Percentiles rank a stretch among this genome's conserved stretches.
Conservation (phyloP, 1,140 invertebrate genomes). For the Zaprionus taronus region DNA sequence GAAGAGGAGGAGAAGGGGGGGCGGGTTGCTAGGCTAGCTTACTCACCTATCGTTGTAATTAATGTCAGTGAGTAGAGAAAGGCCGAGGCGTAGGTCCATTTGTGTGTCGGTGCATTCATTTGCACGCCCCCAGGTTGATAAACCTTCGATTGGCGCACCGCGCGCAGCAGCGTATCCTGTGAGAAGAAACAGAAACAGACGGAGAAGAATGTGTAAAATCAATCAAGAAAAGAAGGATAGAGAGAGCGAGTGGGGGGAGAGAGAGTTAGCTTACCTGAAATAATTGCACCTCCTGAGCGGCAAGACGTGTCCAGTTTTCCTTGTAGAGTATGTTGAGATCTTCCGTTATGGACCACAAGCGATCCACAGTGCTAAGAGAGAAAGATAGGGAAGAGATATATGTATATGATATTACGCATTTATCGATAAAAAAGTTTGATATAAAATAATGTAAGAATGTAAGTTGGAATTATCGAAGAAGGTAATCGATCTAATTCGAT, state of each 20-base stretch:
- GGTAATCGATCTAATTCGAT: neutral
- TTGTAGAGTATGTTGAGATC: constrained; percentile 97
- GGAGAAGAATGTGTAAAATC: neutral
- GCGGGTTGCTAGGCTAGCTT: neutral
- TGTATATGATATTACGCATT: too few species aligned
- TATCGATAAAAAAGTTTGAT: too few species aligned
- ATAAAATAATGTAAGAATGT: too few species aligned
- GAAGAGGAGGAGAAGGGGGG: neutral
- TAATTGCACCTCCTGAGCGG: constrained; percentile 92
- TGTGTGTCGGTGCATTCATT: constrained; percentile 86
- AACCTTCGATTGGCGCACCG: constrained; percentile 82
- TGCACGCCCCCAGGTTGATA: constrained; percentile 76
- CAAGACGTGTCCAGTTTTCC: constrained; percentile 96
- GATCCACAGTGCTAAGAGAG: constrained; percentile 88
- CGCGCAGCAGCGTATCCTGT: constrained; percentile 84
- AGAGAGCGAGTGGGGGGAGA: neutral
- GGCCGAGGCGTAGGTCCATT: constrained; percentile 96
- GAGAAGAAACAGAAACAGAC: constrained; percentile 7
- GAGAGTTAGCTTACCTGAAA: constrained; percentile 89
- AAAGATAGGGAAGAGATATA: neutral
- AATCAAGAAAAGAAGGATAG: neutral
- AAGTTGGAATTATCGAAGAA: neutral
- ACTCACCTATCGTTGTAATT: constrained; percentile 97
- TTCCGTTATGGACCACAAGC: constrained; percentile 96
- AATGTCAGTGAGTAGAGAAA: constrained; percentile 97